phyloP scores from a whole-genome alignment of 2,113 vertebrate species.

The Tetrao urogallus region DNA sequence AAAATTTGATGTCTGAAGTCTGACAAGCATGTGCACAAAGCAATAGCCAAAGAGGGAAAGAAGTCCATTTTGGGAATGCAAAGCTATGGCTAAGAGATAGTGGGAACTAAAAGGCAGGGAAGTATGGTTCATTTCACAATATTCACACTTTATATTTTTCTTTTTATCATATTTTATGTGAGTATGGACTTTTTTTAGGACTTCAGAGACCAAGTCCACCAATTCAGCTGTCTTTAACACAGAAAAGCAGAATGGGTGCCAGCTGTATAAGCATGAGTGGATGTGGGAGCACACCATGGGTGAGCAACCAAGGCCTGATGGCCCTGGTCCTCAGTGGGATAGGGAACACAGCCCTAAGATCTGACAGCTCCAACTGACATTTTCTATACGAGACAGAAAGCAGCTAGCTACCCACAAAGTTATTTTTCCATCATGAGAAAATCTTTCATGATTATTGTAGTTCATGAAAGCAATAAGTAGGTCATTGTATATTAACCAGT shows the following conservation, averaged over 20 bases:
- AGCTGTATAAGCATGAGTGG: neutral
- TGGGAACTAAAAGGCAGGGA: neutral
- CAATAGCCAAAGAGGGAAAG: neutral
- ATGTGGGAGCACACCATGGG: neutral
- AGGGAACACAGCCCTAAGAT: neutral
- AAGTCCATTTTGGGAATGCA: fast-evolving
- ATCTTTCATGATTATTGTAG: neutral
- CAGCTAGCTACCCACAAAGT: neutral
- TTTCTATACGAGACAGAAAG: neutral
- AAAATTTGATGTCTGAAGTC: fast-evolving
- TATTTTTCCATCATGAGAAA: neutral
- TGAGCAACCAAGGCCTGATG: neutral
- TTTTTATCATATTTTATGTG: neutral
- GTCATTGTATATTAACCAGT: neutral
- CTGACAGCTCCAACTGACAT: neutral
- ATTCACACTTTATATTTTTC: fast-evolving
- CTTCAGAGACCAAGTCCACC: neutral
- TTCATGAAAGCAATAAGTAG: neutral
- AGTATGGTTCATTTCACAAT: neutral
- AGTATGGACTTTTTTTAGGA: neutral
- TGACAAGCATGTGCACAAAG: neutral
- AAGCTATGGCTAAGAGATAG: neutral
- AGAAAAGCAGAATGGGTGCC: neutral
- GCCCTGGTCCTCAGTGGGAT: neutral
- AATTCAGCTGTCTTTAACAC: neutral